A percentile compares a stretch with the other conserved stretches of the same genome.
These are phyloP conservation scores for Cebuella pygmaea DNA, from an alignment of 2,797 vertebrate genomes.

Conservation along the genomic window DNA sequence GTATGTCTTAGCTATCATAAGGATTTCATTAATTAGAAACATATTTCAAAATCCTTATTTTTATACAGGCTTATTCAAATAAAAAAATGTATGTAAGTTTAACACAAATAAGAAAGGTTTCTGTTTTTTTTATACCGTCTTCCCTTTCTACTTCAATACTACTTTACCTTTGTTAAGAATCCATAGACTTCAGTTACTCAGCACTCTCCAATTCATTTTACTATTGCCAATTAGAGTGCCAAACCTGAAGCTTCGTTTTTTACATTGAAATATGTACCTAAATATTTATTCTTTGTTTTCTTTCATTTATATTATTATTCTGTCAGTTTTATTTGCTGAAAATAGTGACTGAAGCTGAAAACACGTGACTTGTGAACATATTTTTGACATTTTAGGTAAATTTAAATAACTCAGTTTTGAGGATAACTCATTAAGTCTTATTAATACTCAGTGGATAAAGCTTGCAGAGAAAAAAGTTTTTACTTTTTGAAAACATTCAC, in stretches of 20 bases:
- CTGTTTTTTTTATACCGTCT: neutral
- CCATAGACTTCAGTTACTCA: conserved; percentile 13
- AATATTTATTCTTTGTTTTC: conserved; percentile 50
- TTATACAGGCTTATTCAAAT: neutral
- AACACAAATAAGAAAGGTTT: neutral
- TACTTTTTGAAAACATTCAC: neutral
- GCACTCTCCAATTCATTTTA: neutral
- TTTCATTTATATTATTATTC: conserved; percentile 64
- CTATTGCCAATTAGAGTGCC: conserved; percentile 19
- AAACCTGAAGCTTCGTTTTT: conserved; percentile 42
- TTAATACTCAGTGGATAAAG: neutral
- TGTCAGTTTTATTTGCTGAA: conserved; percentile 53
- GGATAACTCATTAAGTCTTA: neutral
- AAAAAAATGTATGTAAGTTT: neutral
- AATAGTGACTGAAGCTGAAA: conserved; percentile 30
- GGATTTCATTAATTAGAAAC: neutral
- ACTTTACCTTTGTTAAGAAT: neutral
- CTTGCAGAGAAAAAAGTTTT: conserved; percentile 13
- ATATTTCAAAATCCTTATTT: neutral
- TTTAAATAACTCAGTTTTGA: conserved; percentile 34
- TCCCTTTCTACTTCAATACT: neutral
- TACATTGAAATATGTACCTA: conserved; percentile 40
- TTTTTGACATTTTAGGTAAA: neutral
- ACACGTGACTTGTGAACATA: neutral
- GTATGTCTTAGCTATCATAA: neutral